Evolutionary conservation across 2,888 invertebrate species (phyloP), one percentile per base, ranked within the genome.

Genomic region (Melanargia galathea): DNA sequence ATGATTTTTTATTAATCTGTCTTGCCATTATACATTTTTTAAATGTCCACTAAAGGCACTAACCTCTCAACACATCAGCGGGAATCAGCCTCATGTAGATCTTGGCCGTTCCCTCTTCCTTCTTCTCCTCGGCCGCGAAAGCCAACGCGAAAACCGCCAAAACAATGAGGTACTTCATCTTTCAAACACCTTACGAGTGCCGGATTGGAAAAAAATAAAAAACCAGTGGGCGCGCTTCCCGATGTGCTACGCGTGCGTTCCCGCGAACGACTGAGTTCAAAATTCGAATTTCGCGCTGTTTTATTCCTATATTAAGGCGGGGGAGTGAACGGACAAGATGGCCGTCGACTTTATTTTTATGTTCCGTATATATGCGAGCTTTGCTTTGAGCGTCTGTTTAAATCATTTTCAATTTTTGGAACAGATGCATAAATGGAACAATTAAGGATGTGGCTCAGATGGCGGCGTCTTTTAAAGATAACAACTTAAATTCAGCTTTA

Each of bases 1-100:
- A n/a, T n/a, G n/a, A n/a, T n/a, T n/a, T n/a, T n/a, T n/a, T n/a
- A n/a, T n/a, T n/a, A n/a, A 8, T 18, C 43, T 1, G 7, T 43
- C 6, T 40, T 40, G 43, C 2, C 43, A 13, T 38, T 16, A 8
- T 16, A 49, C 7, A 24, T 26, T 38, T 54, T 54, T n/a, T 35
- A 20, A 18, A 38, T 48, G 18, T 48, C 13, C 24, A 58, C 35
- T 46, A 59, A 60, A 69, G 57, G 10, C 73, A 92, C 93, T 92
- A 90, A 97, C 97, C 97, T 94, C 97, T 95, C 69, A 97, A 93
- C 43, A 97, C 96, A 87, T 97, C 97, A 75, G 97, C 97, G 46
- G 97, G 97, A 75, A 97, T 97, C 72, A 97, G 92, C 71, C 97
- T 93, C 78, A 94, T 95, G 92, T 93, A 97, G 52, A 96, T 95